A percentile compares a stretch with the other conserved stretches of the same genome.
These are phyloP conservation scores for Pandion haliaetus DNA, from an alignment of 2,113 vertebrate species.

Conservation along the genomic window DNA sequence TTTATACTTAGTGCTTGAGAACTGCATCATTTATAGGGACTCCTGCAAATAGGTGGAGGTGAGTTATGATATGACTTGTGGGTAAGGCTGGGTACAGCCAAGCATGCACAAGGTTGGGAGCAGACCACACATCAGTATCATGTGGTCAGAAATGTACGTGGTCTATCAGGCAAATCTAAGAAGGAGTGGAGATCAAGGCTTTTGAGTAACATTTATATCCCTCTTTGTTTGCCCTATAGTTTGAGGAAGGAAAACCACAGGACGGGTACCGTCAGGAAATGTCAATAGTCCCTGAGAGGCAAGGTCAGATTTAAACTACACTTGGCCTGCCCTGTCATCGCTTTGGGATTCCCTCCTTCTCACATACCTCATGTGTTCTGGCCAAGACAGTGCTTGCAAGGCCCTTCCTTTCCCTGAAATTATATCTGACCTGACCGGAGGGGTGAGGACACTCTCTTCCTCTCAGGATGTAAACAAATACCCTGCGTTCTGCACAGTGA, in stretches of 20 bases:
- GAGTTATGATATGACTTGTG: neutral
- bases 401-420: conserved; percentile 48
- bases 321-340: neutral
- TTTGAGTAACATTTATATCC: neutral
- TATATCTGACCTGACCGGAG: neutral
- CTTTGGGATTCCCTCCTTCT: neutral
- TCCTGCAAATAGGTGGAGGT: neutral
- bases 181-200: neutral
- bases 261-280: neutral
- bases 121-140: neutral
- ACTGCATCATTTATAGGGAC: neutral
- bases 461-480: conserved; percentile 53
- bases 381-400: neutral
- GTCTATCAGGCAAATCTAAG: neutral
- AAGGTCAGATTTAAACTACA: neutral
- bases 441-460: conserved; percentile 16
- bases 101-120: neutral
- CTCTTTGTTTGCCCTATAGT: neutral
- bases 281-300: neutral
- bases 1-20: neutral
- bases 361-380: neutral
- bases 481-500: neutral
- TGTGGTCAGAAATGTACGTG: neutral
- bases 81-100: neutral
- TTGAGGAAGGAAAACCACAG: neutral